Evolutionary conservation across 2,113 vertebrate species (phyloP).

Genomic region (Sciurus niger): DNA sequence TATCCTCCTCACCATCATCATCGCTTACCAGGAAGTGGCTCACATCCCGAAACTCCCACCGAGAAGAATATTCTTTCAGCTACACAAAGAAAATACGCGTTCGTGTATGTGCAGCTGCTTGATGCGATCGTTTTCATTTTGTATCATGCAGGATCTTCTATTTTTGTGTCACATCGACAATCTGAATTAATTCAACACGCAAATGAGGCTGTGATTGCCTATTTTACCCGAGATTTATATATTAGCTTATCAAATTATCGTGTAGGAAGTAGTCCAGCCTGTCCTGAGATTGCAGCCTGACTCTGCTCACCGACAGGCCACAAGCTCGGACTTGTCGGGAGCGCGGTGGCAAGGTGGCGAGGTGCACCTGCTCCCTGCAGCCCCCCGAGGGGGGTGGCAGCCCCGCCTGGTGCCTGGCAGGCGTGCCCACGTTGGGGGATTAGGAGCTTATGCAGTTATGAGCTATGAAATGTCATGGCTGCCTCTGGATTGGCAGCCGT

Average conservation of each 20-base stretch:
- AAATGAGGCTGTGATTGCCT: constrained; percentile 18
- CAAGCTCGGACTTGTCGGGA: not conserved
- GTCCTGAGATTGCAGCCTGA: not conserved
- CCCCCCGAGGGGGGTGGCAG: accelerated
- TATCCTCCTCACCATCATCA: accelerated
- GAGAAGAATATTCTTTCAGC: not conserved
- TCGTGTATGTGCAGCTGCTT: not conserved
- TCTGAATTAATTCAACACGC: constrained; percentile 42
- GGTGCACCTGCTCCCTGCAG: not conserved
- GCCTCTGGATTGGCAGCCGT: constrained; percentile 56
- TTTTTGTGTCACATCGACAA: not conserved
- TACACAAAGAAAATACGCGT: not conserved
- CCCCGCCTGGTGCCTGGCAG: not conserved
- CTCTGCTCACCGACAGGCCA: accelerated
- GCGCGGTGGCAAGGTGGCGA: accelerated
- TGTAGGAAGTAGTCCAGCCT: not conserved
- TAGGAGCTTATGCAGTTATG: constrained; percentile 71
- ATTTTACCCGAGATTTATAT: not conserved
- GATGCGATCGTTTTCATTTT: not conserved
- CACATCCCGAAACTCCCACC: not conserved
- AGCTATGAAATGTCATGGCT: constrained; percentile 68
- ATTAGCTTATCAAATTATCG: not conserved
- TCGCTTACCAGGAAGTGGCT: not conserved
- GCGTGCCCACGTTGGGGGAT: not conserved
- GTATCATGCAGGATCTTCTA: not conserved